Conservation (phyloP, 2,797 vertebrate species). For the Mormyrus proboscirostris region DNA sequence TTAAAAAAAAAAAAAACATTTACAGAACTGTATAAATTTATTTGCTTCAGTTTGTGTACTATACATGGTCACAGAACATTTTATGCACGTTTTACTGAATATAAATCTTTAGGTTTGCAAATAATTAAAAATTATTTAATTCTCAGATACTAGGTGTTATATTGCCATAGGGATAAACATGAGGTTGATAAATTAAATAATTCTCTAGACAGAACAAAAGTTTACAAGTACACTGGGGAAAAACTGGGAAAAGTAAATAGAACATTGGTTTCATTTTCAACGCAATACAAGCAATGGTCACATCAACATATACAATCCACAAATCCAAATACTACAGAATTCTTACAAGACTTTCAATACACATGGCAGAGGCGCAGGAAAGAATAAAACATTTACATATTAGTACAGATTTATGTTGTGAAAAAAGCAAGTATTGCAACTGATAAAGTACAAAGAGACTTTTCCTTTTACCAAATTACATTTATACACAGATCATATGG, state of each 20-base stretch:
- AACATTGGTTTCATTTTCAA: constrained; percentile 66
- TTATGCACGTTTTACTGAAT: constrained; percentile 74
- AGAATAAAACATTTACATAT: constrained; percentile 70
- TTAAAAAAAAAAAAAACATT: constrained; percentile 26
- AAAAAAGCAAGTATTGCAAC: constrained; percentile 46
- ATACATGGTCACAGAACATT: constrained; percentile 72
- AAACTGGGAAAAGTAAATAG: constrained; percentile 50
- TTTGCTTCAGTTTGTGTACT: constrained; percentile 74
- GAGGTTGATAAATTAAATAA: constrained; percentile 37
- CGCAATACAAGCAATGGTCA: constrained; percentile 67
- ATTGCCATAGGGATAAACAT: constrained; percentile 29
- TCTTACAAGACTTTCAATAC: constrained; percentile 70
- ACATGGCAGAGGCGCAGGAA: constrained; percentile 68
- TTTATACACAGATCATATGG: constrained; percentile 74
- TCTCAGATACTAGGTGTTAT: constrained; percentile 31
- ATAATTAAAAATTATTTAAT: constrained; percentile 36
- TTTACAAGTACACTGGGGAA: constrained; percentile 24
- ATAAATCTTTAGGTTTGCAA: constrained; percentile 66
- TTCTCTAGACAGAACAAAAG: constrained; percentile 22
- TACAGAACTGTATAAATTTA: constrained; percentile 81
- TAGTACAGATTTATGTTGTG: constrained; percentile 58
- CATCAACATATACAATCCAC: constrained; percentile 72
- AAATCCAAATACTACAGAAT: constrained; percentile 68
- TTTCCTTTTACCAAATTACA: constrained; percentile 68
- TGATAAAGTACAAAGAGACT: constrained; percentile 38